Base-by-base conservation (phyloP, 2,113 vertebrate genomes). In the Hiodon tergisus region DNA sequence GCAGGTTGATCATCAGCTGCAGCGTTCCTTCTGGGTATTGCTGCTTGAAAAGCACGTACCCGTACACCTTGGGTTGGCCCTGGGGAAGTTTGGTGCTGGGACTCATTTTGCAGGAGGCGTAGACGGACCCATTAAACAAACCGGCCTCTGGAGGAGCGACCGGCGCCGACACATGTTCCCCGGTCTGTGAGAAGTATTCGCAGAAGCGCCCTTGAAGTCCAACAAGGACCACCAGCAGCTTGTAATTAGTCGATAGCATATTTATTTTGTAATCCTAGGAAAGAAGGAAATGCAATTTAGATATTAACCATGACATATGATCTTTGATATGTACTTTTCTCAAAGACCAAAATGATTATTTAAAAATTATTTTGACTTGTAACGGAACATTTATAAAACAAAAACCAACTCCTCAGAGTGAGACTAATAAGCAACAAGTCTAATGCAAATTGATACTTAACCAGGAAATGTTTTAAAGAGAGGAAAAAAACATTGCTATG, bases 21-120 rank as follows among this genome's bases (percentile, higher is more conserved):
- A 96, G 78, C 61, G 71, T 86, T 58, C 86, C 90, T 0, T 82
- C 0, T 0, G 90, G 85, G 17, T 84, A 83, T 3, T 2, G 48
- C 84, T 99, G 95, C 72, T 84, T 89, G 80, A 98, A 94, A 31
- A 96, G 82, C 78, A 93, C 88, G 0, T 85, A 80, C 0, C 97
- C 97, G 0, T 82, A 89, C 17, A 98, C 85, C 54, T 81, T 88
- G 0, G 94, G 93, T 76, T 91, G 87, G 14, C 62, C 84, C 0
- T 80, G 58, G 0, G 78, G 75, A 70, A 95, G 87, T 8, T 81
- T 82, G 76, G 85, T 81, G 66, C 89, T 96, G 7, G 96, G 94
- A 78, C 79, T 88, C 86, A 98, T 84, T 57, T 80, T 85, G 80
- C 97, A 98, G 6, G 82, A 13, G 2, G 94, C 87, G 0, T 94